Evolutionary conservation across 2,797 vertebrate species (phyloP), one percentile per base, ranked within the genome.

Genomic region (Chaetodon trifasciatus): DNA sequence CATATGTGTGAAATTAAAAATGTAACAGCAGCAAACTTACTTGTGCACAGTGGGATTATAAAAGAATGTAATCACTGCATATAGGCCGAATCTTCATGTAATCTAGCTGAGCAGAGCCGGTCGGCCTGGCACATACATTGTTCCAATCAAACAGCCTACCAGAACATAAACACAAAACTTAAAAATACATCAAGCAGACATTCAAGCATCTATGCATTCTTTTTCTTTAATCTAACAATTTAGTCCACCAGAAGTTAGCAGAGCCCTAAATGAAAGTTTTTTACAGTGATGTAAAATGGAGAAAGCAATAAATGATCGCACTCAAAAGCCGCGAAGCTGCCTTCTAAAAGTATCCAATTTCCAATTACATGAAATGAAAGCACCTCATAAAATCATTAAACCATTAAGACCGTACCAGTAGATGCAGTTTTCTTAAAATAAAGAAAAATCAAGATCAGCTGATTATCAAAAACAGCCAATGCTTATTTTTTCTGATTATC

Each of bases 21-120:
- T 42, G 69, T 10, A 60, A 55, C 13, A 61, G 56, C 42, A 73
- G 44, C 58, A 35, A 32, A 37, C 42, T 50, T 39, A 28, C 42
- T 50, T 71, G 39, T 67, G 56, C 37, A 78, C 12, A 24, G 2
- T 8, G 37, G 66, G n/a, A 63, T 74, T 73, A 49, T 63, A 70
- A 44, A 58, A 55, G 67, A 61, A 86, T 53, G 44, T 53, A 75
- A 76, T 85, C 63, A 39, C 28, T 10, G 55, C 19, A 44, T 63
- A 69, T 12, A 52, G 44, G 42, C 49, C 50, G 39, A 32, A 12
- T 79, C 44, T 72, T 82, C 55, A 63, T 5, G 9, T 78, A 73
- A 79, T 70, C 65, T 69, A 76, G 70, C 56, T 64, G 35, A 71
- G 72, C 67, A 81, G 24, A 86, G 49, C 28, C 28, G 28, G 28